Conservation (phyloP, 2,797 vertebrate species). For the Micropoecilia bifurca region DNA sequence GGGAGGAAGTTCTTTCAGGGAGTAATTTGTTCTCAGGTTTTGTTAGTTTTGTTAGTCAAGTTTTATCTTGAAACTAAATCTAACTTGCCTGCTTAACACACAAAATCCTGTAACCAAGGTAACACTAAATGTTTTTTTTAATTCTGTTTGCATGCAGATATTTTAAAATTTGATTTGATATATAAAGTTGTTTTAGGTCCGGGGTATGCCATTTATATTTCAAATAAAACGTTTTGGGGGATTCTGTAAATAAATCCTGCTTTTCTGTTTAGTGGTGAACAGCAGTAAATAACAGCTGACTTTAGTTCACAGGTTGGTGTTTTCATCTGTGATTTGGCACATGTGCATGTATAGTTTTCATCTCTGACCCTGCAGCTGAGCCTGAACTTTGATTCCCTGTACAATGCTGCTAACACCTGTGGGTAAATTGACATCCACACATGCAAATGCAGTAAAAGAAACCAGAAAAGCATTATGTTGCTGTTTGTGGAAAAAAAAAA, state of each 20-base stretch:
- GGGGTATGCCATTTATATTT: neutral
- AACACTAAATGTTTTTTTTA: too few relatives aligned
- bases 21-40: too few relatives aligned
- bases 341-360: slow-evolving; percentile 23
- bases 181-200: neutral
- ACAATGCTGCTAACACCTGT: slow-evolving; percentile 57
- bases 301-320: slow-evolving; percentile 23
- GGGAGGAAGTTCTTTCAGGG: slow-evolving; percentile 2
- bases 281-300: slow-evolving; percentile 29
- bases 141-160: neutral
- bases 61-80: neutral
- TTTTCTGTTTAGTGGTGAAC: neutral
- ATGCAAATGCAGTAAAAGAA: slow-evolving; percentile 39
- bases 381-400: slow-evolving; percentile 46
- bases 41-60: too few relatives aligned
- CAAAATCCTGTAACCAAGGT: neutral
- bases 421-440: slow-evolving; percentile 37
- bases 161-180: neutral
- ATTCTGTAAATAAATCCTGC: neutral
- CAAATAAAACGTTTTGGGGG: neutral
- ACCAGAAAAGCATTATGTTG: slow-evolving; percentile 19
- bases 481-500: slow-evolving; percentile 9
- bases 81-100: neutral
- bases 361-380: slow-evolving; percentile 70
- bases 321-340: slow-evolving; percentile 23